phyloP scores from a whole-genome alignment of 2,113 vertebrate species.

The Pseudonaja textilis region DNA sequence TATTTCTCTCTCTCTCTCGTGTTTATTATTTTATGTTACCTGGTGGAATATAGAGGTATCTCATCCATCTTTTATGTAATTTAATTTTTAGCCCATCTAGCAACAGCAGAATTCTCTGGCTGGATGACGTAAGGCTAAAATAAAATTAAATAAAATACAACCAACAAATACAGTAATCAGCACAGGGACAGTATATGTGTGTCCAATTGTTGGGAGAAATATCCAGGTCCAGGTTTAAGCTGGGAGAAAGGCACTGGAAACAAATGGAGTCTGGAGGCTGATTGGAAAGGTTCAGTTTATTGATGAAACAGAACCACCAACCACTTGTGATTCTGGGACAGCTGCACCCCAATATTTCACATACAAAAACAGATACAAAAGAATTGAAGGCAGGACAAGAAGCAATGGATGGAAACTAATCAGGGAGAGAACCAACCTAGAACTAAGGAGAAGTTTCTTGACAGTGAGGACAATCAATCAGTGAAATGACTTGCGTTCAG shows the following conservation, averaged over 20 bases:
- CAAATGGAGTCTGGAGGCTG: too few relatives aligned
- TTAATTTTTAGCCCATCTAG: neutral
- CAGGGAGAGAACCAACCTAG: neutral
- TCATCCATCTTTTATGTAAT: neutral
- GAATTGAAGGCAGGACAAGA: neutral
- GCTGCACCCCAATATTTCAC: neutral
- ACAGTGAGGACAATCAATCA: neutral
- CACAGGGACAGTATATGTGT: neutral
- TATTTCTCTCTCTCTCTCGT: neutral
- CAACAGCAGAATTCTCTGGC: neutral
- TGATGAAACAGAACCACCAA: too few relatives aligned
- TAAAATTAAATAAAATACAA: neutral
- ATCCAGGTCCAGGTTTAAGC: too few relatives aligned
- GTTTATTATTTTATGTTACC: neutral
- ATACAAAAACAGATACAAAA: too few relatives aligned
- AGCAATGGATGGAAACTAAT: neutral
- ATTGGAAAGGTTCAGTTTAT: too few relatives aligned
- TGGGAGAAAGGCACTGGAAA: too few relatives aligned
- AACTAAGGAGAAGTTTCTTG: neutral
- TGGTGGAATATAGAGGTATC: neutral
- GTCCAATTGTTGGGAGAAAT: neutral
- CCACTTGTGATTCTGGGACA: too few relatives aligned
- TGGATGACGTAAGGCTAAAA: neutral
- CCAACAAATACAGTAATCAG: neutral
- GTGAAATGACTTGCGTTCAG: accelerated